Evolutionary conservation across 2,113 vertebrate genomes (phyloP).

Genomic region (Candoia aspera): DNA sequence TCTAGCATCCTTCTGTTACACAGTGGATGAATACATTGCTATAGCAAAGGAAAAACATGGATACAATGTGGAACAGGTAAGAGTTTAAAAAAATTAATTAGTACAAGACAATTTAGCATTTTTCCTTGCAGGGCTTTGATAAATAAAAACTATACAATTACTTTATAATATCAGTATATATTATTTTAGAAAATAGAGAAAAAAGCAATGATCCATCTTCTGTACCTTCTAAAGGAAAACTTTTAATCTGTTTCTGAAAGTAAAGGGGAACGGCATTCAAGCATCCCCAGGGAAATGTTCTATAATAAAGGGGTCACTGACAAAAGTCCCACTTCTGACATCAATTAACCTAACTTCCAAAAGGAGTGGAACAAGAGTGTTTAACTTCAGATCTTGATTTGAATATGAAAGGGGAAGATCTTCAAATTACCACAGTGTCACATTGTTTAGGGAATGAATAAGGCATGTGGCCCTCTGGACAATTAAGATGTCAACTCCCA

Average conservation of each 20-base stretch:
- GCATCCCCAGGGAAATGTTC: neutral
- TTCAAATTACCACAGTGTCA: neutral
- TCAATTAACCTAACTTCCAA: neutral
- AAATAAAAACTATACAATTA: neutral
- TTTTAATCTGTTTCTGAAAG: neutral
- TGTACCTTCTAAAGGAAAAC: neutral
- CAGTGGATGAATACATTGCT: constrained; percentile 98
- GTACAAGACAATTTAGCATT: neutral
- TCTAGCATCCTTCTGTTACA: constrained; percentile 74
- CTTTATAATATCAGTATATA: constrained; percentile 40
- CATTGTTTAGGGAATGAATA: neutral
- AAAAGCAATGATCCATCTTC: neutral
- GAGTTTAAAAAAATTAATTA: constrained; percentile 48
- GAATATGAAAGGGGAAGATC: neutral
- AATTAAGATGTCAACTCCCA: neutral
- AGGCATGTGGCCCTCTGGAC: neutral
- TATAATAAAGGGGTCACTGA: neutral
- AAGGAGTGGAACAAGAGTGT: neutral
- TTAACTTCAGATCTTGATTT: neutral
- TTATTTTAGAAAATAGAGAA: neutral
- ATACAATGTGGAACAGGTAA: constrained; percentile 98
- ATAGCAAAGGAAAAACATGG: constrained; percentile 98
- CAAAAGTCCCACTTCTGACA: neutral
- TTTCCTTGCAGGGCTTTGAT: neutral
- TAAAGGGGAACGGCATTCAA: neutral